Conservation (phyloP, 2,888 invertebrate genomes). For the Nemotelus pantherinus region DNA sequence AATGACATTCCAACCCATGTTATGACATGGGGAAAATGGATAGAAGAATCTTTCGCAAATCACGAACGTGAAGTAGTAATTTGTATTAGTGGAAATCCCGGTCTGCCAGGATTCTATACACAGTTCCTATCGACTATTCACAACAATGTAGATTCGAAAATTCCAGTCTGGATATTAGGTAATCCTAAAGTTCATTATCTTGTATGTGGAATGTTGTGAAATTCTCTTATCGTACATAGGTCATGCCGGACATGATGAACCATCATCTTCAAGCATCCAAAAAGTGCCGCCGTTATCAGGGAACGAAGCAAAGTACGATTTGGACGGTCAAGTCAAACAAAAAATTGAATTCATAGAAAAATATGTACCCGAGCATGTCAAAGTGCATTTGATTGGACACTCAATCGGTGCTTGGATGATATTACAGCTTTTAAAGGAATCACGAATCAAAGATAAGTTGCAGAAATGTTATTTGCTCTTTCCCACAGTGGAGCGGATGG, state of each 20-base stretch:
- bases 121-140: conserved; percentile 77
- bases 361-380: conserved; percentile 76
- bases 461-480: conserved; percentile 80
- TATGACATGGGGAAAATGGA: conserved; percentile 76
- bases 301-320: conserved; percentile 73
- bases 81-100: conserved; percentile 89
- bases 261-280: conserved; percentile 66
- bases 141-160: conserved; percentile 66
- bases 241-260: conserved; percentile 84
- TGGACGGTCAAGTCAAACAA: conserved; percentile 75
- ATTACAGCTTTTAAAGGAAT: conserved; percentile 74
- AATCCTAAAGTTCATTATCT: conserved; percentile 53
- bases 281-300: conserved; percentile 66
- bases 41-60: conserved; percentile 70
- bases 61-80: conserved; percentile 73
- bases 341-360: conserved; percentile 73
- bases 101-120: conserved; percentile 82
- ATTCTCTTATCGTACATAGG: conserved; percentile 57
- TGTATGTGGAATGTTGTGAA: background rate
- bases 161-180: conserved; percentile 84
- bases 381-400: conserved; percentile 86
- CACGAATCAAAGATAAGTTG: conserved; percentile 68
- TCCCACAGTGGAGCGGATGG: conserved; percentile 88
- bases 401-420: conserved; percentile 90
- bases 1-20: conserved; percentile 78